Base-by-base conservation (phyloP, 2,113 vertebrate species). In the Tyto alba region DNA sequence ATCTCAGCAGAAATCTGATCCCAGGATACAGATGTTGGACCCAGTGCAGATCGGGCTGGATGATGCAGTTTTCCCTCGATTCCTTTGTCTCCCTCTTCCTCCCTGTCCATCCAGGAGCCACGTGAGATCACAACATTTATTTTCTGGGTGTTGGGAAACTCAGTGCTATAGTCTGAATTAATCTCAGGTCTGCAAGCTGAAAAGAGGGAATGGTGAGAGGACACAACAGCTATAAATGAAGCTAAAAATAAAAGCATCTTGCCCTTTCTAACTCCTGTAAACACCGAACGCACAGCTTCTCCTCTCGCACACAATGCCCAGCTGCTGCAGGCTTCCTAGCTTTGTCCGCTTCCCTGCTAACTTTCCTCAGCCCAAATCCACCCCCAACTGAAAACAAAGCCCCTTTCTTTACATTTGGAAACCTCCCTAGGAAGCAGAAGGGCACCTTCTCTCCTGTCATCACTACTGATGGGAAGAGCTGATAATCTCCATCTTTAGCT, bases 381-480 rank as follows among this genome's bases (percentile, higher is more conserved):
- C 20, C 20, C 45, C 19, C 30, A 0, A 23, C 29, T 22, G 59
- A 63, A 93, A 86, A 89, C 68, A 97, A 96, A 90, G 66, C 38
- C 19, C 8, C 10, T 63, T 93, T 93, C 72, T 86, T 92, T 53
- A 56, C 7, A 1, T 74, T 80, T 83, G 38, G 79, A 93, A 96
- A 50, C 43, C 63, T 88, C 67, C 53, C 60, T 63, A 71, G 79
- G 68, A 92, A 92, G 88, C 45, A 93, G 68, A 96, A 93, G 82
- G 88, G 75, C 64, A 86, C 63, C 83, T 93, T 94, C 84, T 80
- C 50, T 92, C 79, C 52, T 83, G 68, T 93, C 85, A 90, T 86
- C 88, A 78, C 52, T 14, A 93, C 53, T 2, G 36, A 93, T 86
- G 40, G 83, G 83, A 90, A 93, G 47, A 94, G 60, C 71, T 95